Evolutionary conservation across 2,888 invertebrate genomes (phyloP).

Genomic region (Phalangium opilio): DNA sequence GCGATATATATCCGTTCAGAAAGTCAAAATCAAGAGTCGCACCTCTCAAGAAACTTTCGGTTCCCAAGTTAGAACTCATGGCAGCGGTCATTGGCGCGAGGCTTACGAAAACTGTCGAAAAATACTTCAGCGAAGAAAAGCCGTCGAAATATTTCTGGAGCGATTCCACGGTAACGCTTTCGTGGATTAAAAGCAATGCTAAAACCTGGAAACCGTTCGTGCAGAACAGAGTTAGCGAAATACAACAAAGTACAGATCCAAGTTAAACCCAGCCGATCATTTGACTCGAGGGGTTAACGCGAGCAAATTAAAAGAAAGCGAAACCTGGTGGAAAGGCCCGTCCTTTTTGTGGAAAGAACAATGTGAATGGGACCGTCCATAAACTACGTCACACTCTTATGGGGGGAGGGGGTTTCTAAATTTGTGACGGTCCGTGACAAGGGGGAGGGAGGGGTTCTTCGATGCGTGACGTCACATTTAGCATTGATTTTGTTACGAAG

Average conservation of each 20-base stretch:
- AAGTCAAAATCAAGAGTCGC: conserved; percentile 19
- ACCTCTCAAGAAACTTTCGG: conserved; percentile 16
- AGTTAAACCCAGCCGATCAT: conserved; percentile 24
- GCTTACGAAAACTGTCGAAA: too few relatives aligned
- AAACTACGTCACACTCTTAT: too few relatives aligned
- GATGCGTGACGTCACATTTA: too few relatives aligned
- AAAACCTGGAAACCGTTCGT: conserved; percentile 18
- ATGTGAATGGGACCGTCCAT: too few relatives aligned
- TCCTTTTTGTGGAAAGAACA: conserved; percentile 9
- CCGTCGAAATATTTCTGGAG: conserved; percentile 11
- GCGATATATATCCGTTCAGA: conserved; percentile 15
- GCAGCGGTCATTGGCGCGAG: conserved; percentile 7
- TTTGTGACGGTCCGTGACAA: too few relatives aligned
- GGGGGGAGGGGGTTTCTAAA: too few relatives aligned
- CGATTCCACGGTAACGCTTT: conserved; percentile 16
- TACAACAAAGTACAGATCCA: conserved; percentile 9
- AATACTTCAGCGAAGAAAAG: too few relatives aligned
- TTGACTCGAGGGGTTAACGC: conserved; percentile 20
- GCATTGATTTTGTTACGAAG: too few relatives aligned
- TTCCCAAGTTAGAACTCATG: conserved; percentile 19
- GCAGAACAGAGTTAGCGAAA: conserved; percentile 20
- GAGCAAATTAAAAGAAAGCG: conserved; percentile 3
- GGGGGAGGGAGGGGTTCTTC: too few relatives aligned
- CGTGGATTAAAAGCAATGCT: conserved; percentile 16
- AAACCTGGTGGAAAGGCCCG: conserved; percentile 23